Conservation (phyloP, 2,888 invertebrate genomes). For the Epinotia bilunana region DNA sequence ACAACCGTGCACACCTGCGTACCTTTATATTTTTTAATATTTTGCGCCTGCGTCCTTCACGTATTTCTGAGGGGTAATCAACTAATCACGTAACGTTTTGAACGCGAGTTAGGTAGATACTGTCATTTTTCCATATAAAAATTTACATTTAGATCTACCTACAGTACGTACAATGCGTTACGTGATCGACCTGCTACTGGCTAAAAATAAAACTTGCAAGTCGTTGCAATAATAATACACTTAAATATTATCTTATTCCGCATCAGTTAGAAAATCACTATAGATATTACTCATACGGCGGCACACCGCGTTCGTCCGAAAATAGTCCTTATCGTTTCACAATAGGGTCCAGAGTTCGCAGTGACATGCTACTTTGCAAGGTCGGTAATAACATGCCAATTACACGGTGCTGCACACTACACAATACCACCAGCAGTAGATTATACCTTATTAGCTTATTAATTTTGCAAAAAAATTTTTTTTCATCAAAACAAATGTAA, state of each 20-base stretch:
- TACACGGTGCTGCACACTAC: slow-evolving; percentile 36
- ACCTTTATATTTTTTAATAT: too few species aligned
- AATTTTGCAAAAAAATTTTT: slow-evolving; percentile 27
- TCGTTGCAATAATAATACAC: slow-evolving; percentile 1
- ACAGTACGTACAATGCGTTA: too few species aligned
- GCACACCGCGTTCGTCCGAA: not conserved
- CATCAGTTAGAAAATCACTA: slow-evolving; percentile 26
- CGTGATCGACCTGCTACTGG: too few species aligned
- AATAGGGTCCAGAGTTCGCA: slow-evolving; percentile 8
- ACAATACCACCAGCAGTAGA: slow-evolving; percentile 26
- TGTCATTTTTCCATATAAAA: too few species aligned
- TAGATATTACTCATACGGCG: not conserved
- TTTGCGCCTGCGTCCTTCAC: too few species aligned
- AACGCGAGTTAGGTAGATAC: too few species aligned
- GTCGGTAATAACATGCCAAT: slow-evolving; percentile 35
- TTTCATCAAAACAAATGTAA: not conserved
- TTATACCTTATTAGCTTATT: slow-evolving; percentile 25
- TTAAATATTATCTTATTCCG: slow-evolving; percentile 18
- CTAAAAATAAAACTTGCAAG: not conserved
- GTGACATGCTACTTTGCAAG: slow-evolving; percentile 19
- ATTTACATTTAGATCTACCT: too few species aligned
- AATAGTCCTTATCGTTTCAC: slow-evolving; percentile 9
- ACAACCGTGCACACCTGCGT: too few species aligned
- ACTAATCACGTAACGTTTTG: too few species aligned
- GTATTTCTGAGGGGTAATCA: too few species aligned